phyloP scores from a whole-genome alignment of 2,113 vertebrate genomes.

The Percopsis transmontana region DNA sequence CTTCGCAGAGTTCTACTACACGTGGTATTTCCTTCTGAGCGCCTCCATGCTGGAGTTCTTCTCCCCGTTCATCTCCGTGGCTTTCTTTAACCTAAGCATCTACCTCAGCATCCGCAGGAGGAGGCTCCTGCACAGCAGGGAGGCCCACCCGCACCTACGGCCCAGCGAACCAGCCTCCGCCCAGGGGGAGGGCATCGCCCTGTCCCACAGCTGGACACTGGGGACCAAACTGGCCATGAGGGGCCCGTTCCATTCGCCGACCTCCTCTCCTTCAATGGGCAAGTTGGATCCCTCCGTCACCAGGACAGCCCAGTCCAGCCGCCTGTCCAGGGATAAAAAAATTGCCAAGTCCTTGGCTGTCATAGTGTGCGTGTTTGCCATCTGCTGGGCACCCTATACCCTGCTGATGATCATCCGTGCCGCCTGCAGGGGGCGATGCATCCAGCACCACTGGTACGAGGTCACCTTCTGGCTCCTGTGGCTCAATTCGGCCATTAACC shows the following conservation, averaged over 20 bases:
- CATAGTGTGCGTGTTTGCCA: conserved; percentile 80
- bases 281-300: conserved; percentile 58
- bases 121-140: conserved; percentile 54
- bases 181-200: conserved; percentile 51
- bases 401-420: conserved; percentile 81
- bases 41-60: conserved; percentile 81
- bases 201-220: conserved; percentile 58
- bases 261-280: conserved; percentile 54
- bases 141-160: conserved; percentile 52
- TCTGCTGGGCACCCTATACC: conserved; percentile 88
- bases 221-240: conserved; percentile 57
- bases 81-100: conserved; percentile 90
- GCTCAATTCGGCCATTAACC: conserved; percentile 87
- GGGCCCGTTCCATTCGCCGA: conserved; percentile 62
- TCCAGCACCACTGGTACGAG: conserved; percentile 74
- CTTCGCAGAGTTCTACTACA: conserved; percentile 80
- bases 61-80: conserved; percentile 78
- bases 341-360: conserved; percentile 83
- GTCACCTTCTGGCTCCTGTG: conserved; percentile 89
- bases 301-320: conserved; percentile 63
- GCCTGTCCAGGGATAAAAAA: conserved; percentile 82
- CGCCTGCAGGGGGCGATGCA: conserved; percentile 59
- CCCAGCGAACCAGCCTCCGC: conserved; percentile 44
- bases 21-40: conserved; percentile 84
- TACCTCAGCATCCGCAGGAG: conserved; percentile 84